Base-by-base conservation (phyloP, 1,140 invertebrate species). In the Adoxophyes honmai region DNA sequence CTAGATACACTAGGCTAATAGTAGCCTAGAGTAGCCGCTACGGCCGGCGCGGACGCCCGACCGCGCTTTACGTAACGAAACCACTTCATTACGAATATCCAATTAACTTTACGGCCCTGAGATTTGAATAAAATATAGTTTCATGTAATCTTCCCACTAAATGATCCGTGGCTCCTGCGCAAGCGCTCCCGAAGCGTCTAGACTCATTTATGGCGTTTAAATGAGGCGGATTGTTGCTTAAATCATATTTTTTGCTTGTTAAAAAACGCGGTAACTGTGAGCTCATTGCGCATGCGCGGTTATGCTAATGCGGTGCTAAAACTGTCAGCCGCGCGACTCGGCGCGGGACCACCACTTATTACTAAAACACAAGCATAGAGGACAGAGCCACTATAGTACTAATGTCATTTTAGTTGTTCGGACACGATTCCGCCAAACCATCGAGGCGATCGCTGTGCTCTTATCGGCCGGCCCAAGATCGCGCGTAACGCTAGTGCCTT, bases 301-400 rank as follows among this genome's bases (percentile, higher is more conserved):
- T 48, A 48, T 48, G 42, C 42, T 48, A 21, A 48, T 48, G 11
- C 42, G 42, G 42, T 48, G 42, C 42, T 48, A 48, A 48, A 48
- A 21, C 16, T 48, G 42, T 48, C 42, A 48, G 42, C 42, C 42
- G 42, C 28, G 8, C 21, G 39, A 15, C 37, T 37, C 15, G 39
- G 18, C 10, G 15, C 39, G 39, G 21, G 2, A n/a, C n/a, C n/a
- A n/a, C n/a, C n/a, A n/a, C n/a, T n/a, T n/a, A n/a, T n/a, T n/a
- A n/a, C n/a, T n/a, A n/a, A n/a, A n/a, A n/a, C n/a, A n/a, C n/a
- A n/a, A n/a, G n/a, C n/a, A n/a, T n/a, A n/a, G n/a, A n/a, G n/a
- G n/a, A n/a, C n/a, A n/a, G n/a, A n/a, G n/a, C n/a, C n/a, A n/a
- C n/a, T n/a, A n/a, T n/a, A n/a, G n/a, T n/a, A n/a, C n/a, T n/a